Evolutionary conservation across 2,113 vertebrate species (phyloP), one percentile per base, ranked within the genome.

Genomic region (Nicator chloris): DNA sequence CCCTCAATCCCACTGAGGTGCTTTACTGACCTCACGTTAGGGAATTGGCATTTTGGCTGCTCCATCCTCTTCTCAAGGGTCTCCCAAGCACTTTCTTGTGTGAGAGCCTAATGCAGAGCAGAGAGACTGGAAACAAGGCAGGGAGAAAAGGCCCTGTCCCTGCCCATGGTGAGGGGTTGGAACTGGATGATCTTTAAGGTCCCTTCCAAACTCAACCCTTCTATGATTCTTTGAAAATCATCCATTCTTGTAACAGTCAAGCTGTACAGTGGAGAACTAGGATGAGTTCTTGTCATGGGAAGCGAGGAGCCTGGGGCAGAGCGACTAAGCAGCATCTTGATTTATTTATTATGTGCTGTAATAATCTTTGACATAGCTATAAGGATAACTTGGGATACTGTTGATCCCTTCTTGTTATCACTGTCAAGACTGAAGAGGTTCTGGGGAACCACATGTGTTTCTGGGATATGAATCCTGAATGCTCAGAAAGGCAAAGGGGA

Each of bases 241-340:
- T 9, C n/a, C 17, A 18, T 10, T 33, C 15, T 24, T 75, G 20
- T 59, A 0, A 1, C 24, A 89, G n/a, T 6, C 11, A 13, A 60
- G 9, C 15, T 7, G 6, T 15, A 14, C 19, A 33, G 13, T 0
- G 0, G 22, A 35, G 15, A 63, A 19, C 13, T 0, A 2, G 70
- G 59, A 49, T 12, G 31, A 88, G 18, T 14, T 44, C 47, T 53
- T 56, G 16, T 44, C 9, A 3, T 31, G 44, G 59, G 37, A 53
- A 60, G 21, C 2, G 15, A 92, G 73, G 82, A 86, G 50, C 19
- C 39, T 2, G 1, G 37, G 33, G 39, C 45, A 42, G 20, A 75
- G 56, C 39, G 44, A 60, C 49, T 69, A 16, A 78, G 42, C 21
- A 35, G 16, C 35, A 23, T 35, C 28, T 59, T 75, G 64, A 54